Base-by-base conservation (phyloP, 2,888 invertebrate species). In the Odontocolon sp. region DNA sequence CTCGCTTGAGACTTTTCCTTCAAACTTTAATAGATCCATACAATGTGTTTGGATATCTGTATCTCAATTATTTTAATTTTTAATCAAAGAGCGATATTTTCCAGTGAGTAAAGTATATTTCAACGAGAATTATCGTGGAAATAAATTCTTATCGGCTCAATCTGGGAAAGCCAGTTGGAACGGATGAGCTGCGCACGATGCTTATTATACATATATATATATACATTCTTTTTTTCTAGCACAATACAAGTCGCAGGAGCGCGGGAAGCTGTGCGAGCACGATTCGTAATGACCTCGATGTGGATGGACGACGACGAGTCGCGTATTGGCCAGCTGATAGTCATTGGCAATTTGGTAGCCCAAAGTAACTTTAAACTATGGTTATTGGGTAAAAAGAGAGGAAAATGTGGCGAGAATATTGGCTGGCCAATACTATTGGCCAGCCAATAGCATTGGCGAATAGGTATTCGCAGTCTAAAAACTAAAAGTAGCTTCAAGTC, bases 231-330 rank as follows among this genome's bases (percentile, higher is more conserved):
- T 59, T 61, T 63, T 38, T 36, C 47, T 33, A 2, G 8, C 40
- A 21, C 36, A 71, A 68, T 63, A 57, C 36, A 68, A 64, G 57
- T 57, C 14, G 50, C 50, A 57, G 54, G 56, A 68, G 71, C 71
- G 77, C 77, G 69, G 69, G 72, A 77, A 77, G 69, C 73, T 77
- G 72, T 36, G 42, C 40, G 61, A 61, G 82, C 80, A 85, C 80
- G 83, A 87, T 86, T 87, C 82, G 83, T 85, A 87, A 87, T 88
- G 88, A 88, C 88, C 88, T 88, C 88, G 88, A 88, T 88, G 87
- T 80, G 87, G 87, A 88, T 87, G 87, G 85, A 85, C 86, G 87
- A 85, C 85, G 76, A 56, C 67, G 61, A 59, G 61, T 33, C 23
- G 42, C 9, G 36, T n/a, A 21, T 14, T 33, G 6, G 14, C 26